Evolutionary conservation across 2,113 vertebrate genomes (phyloP).

Genomic region (Corydoras maculifer): DNA sequence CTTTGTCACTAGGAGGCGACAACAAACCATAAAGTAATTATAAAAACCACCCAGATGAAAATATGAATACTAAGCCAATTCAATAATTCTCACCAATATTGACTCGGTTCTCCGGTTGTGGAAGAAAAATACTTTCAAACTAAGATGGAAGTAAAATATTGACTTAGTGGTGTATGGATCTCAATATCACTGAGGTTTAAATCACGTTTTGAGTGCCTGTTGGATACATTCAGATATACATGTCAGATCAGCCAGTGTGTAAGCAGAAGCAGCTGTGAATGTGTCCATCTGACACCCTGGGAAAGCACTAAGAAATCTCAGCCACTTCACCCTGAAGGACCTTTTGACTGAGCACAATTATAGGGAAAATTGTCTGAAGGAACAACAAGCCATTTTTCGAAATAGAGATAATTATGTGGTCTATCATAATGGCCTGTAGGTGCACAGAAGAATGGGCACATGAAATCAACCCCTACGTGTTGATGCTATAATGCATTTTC

Average conservation of each 20-base stretch:
- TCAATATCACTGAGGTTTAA: constrained; percentile 22
- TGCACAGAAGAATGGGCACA: constrained; percentile 39
- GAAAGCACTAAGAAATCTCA: constrained; percentile 50
- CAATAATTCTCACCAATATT: too few relatives aligned
- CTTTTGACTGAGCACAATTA: constrained; percentile 44
- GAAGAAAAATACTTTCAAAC: constrained; percentile 29
- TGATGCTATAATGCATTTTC: not conserved
- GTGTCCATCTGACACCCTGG: constrained; percentile 66
- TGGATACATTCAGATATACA: constrained; percentile 21
- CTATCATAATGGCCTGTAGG: not conserved
- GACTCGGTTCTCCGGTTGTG: too few relatives aligned
- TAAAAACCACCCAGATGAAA: too few relatives aligned
- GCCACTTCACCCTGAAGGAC: constrained; percentile 39
- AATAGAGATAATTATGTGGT: not conserved
- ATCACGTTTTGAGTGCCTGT: constrained; percentile 10
- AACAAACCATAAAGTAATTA: too few relatives aligned
- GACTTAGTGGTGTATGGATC: constrained; percentile 21
- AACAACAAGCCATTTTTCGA: constrained; percentile 20
- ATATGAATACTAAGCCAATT: too few relatives aligned
- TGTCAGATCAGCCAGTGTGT: constrained; percentile 61
- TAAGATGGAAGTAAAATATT: constrained; percentile 49
- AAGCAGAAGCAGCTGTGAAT: constrained; percentile 53
- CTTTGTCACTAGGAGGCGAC: too few relatives aligned
- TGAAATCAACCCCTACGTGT: not conserved
- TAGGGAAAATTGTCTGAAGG: constrained; percentile 10